phyloP scores from a whole-genome alignment of 1,140 invertebrate species.

The Drosophila tani region DNA sequence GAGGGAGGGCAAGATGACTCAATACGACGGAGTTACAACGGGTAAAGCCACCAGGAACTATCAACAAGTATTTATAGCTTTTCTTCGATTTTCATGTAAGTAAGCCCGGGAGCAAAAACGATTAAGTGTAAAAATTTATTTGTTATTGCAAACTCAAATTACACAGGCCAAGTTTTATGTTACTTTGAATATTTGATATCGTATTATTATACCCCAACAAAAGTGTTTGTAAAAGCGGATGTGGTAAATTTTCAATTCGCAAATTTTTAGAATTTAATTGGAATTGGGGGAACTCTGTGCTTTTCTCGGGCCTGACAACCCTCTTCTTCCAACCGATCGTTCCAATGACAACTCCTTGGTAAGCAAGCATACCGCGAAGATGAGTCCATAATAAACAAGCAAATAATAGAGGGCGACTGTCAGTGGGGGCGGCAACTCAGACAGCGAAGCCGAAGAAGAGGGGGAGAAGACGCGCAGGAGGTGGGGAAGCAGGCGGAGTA shows the following conservation, averaged over 20 bases:
- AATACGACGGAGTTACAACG: neutral
- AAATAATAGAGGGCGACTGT: slow-evolving; percentile 62
- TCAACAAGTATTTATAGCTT: slow-evolving; percentile 19
- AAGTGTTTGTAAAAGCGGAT: neutral
- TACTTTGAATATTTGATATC: neutral
- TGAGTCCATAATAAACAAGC: slow-evolving; percentile 50
- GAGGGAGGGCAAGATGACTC: slow-evolving; percentile 25
- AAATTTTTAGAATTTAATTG: neutral
- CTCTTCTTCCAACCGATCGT: slow-evolving; percentile 30
- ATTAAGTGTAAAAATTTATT: neutral
- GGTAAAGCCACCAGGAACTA: slow-evolving; percentile 8
- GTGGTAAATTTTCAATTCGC: neutral
- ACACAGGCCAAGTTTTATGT: neutral
- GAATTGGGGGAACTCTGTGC: neutral
- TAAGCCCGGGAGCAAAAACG: neutral
- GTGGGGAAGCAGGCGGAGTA: slow-evolving; percentile 26
- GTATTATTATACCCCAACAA: too few relatives aligned
- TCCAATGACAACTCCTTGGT: slow-evolving; percentile 52
- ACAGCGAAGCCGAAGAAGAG: slow-evolving; percentile 10
- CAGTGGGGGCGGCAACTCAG: slow-evolving; percentile 67
- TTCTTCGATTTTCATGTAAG: slow-evolving; percentile 7
- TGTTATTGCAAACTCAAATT: neutral
- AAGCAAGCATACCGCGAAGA: slow-evolving; percentile 49
- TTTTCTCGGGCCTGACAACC: slow-evolving; percentile 15
- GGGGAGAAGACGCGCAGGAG: slow-evolving; percentile 8